Base-by-base conservation (phyloP, 2,113 vertebrate species). In the Colius striatus region DNA sequence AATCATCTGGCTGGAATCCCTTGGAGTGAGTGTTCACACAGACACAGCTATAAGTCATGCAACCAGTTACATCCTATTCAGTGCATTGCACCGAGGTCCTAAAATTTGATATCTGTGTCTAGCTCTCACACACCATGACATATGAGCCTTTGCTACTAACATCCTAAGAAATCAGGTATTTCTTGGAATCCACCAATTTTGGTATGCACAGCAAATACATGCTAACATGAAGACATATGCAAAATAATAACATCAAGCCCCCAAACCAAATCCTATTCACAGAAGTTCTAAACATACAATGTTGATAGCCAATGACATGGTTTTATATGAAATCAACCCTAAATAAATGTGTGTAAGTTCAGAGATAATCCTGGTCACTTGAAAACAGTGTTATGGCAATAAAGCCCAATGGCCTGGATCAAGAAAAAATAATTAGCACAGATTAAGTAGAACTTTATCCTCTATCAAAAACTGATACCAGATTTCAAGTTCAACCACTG, bases 261-360 rank as follows among this genome's bases (percentile, higher is more conserved):
- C 19, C 15, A 20, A 2, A 5, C 29, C 38, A 84, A 81, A 16
- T 6, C 5, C 22, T 16, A 10, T 5, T 36, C 43, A 22, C 3
- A 22, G 15, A 32, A 54, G 58, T 18, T 10, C 13, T 30, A 23
- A 38, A 14, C 2, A 5, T 19, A 16, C 13, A 13, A 55, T 55
- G 15, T 14, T 32, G 81, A 68, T 21, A 62, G 0, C 32, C 15
- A 30, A 61, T 7, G 7, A 21, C 4, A 27, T 0, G 9, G 17
- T 32, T 92, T 51, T 27, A 36, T 1, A 77, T 2, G 10, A 92
- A 67, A 81, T 13, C 43, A 67, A 43, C 16, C 16, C 7, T 5
- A 21, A 10, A 36, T 8, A 30, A 25, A 54, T 6, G 19, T 10
- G 18, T 29, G 13, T 32, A 15, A 16, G 38, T 12, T 87, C 67